Conservation (phyloP, 2,888 invertebrate species). For the Ornithoptera alexandrae region DNA sequence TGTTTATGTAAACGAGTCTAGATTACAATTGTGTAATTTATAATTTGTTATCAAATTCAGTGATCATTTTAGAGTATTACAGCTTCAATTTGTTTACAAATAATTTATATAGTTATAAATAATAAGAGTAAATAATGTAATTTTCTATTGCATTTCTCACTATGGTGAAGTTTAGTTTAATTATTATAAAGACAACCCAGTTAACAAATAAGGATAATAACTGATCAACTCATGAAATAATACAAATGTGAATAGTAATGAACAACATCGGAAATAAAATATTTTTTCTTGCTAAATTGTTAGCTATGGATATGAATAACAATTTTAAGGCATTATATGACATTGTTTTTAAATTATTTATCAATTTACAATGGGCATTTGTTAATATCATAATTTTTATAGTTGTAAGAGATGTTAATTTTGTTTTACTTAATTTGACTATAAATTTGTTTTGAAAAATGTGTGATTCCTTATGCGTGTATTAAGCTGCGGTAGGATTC, state of each 20-base stretch:
- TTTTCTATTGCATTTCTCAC: slow-evolving; percentile 43
- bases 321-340: background rate
- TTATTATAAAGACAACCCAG: slow-evolving; percentile 38
- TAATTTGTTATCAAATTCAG: slow-evolving; percentile 30
- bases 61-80: slow-evolving; percentile 34
- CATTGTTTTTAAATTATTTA: background rate
- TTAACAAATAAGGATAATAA: slow-evolving; percentile 33
- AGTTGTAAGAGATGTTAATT: background rate
- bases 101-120: slow-evolving; percentile 41
- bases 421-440: background rate
- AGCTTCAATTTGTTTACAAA: slow-evolving; percentile 24
- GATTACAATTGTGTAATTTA: slow-evolving; percentile 10
- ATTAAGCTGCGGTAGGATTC: slow-evolving; percentile 1
- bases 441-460: no score
- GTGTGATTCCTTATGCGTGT: no score
- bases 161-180: slow-evolving; percentile 36
- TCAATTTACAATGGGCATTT: slow-evolving; percentile 1
- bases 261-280: no score
- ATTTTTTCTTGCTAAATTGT: no score
- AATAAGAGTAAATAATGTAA: slow-evolving; percentile 34
- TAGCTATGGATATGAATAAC: no score
- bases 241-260: background rate
- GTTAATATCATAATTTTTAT: background rate
- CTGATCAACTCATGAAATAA: slow-evolving; percentile 10
- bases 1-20: slow-evolving; percentile 40